Evolutionary conservation across 1,140 invertebrate genomes (phyloP).

Genomic region (Drosophila pruinosa): DNA sequence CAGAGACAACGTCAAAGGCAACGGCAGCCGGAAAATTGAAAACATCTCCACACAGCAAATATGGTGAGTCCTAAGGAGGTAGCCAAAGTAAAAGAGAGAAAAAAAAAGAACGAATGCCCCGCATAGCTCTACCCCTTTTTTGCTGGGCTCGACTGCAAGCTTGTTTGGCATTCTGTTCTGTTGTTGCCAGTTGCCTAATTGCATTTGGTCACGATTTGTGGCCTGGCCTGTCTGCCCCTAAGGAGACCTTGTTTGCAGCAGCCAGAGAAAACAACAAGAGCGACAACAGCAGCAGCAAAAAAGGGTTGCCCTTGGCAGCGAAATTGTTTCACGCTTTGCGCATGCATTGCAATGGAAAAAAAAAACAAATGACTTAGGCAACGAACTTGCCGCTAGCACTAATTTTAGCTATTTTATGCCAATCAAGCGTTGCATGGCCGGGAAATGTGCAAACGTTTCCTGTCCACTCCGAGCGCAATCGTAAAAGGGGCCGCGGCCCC

Average conservation of each 20-base stretch:
- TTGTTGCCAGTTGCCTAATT: slow-evolving; percentile 63
- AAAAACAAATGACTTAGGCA: slow-evolving; percentile 70
- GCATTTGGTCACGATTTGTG: slow-evolving; percentile 73
- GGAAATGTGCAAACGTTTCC: slow-evolving; percentile 63
- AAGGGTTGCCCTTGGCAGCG: slow-evolving; percentile 69
- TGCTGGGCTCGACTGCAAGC: background rate
- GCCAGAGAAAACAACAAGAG: background rate
- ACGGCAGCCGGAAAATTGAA: slow-evolving; percentile 45
- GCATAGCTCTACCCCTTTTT: background rate
- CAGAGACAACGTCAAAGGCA: slow-evolving; percentile 22
- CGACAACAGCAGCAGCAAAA: slow-evolving; percentile 6
- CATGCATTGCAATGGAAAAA: background rate
- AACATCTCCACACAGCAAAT: slow-evolving; percentile 57
- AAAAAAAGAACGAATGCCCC: slow-evolving; percentile 5
- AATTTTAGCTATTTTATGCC: slow-evolving; percentile 49
- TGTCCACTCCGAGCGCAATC: slow-evolving; percentile 5
- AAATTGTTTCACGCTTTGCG: slow-evolving; percentile 58
- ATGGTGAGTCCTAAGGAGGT: slow-evolving; percentile 70
- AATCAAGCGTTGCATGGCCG: slow-evolving; percentile 47
- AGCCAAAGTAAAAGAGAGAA: background rate
- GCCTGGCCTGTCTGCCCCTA: slow-evolving; percentile 7
- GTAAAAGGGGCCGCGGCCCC: slow-evolving; percentile 39
- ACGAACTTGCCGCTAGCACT: slow-evolving; percentile 43
- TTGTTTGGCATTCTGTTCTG: slow-evolving; percentile 34
- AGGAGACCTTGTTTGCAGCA: slow-evolving; percentile 40